A percentile compares a stretch with the other conserved stretches of the same genome.
Conservation (phyloP, 2,797 vertebrate genomes). For the Enteromius mattozi region DNA sequence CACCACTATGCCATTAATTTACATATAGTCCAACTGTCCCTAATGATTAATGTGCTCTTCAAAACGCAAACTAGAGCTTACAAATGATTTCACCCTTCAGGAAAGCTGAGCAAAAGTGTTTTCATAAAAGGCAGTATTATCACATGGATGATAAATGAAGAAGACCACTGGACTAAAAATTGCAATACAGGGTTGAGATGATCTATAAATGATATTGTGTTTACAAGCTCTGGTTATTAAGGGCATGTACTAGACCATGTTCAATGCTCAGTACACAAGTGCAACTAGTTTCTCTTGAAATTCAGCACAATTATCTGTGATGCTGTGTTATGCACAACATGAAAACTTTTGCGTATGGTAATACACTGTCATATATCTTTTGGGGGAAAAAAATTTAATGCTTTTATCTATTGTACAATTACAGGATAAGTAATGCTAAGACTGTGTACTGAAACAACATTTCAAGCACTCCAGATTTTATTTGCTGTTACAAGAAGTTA, state of each 20-base stretch:
- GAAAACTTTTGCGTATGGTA: not conserved
- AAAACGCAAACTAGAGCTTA: slow-evolving; percentile 74
- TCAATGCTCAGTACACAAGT: not conserved
- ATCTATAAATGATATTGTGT: slow-evolving; percentile 43
- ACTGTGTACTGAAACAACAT: not conserved
- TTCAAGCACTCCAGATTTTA: not conserved
- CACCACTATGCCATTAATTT: slow-evolving; percentile 79
- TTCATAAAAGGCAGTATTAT: slow-evolving; percentile 56
- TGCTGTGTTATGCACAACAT: not conserved
- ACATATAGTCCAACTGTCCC: slow-evolving; percentile 77
- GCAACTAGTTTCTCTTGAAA: not conserved
- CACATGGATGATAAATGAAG: slow-evolving; percentile 55
- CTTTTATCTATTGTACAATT: not conserved
- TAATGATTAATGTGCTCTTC: slow-evolving; percentile 74
- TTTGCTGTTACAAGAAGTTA: not conserved
- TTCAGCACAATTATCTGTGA: not conserved
- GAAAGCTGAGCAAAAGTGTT: slow-evolving; percentile 60
- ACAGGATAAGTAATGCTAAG: not conserved
- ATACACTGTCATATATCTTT: not conserved
- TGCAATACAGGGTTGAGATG: slow-evolving; percentile 9
- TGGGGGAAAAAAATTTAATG: no score
- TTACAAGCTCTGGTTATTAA: slow-evolving; percentile 34
- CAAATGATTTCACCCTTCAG: slow-evolving; percentile 69
- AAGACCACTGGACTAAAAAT: slow-evolving; percentile 47
- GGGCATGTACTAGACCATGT: slow-evolving; percentile 10